Evolutionary conservation across 2,888 invertebrate genomes (phyloP).

Genomic region (Cantharis flavilabris): DNA sequence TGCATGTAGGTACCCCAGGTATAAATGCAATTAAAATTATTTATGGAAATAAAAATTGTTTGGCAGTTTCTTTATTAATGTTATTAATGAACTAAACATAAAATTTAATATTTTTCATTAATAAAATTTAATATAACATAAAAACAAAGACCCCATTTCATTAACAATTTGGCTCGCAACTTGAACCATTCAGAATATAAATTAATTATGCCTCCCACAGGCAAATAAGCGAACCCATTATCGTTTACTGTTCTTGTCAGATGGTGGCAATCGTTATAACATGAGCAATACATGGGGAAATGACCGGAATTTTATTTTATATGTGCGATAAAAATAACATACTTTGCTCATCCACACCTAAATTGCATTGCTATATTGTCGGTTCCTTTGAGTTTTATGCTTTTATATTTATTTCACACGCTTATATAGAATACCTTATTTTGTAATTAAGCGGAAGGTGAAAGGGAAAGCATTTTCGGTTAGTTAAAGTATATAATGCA

Average conservation of each 20-base stretch:
- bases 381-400: slow-evolving; percentile 30
- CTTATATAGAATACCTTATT: slow-evolving; percentile 2
- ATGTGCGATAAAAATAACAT: slow-evolving; percentile 36
- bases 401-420: slow-evolving; percentile 23
- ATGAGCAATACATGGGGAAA: slow-evolving; percentile 30
- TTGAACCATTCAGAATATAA: slow-evolving; percentile 27
- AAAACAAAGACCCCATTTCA: slow-evolving; percentile 13
- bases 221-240: slow-evolving; percentile 33
- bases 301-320: slow-evolving; percentile 34
- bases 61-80: not conserved
- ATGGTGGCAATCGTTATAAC: slow-evolving; percentile 29
- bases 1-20: too few species aligned
- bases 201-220: slow-evolving; percentile 32
- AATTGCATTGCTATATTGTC: slow-evolving; percentile 34
- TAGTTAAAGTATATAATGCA: not conserved
- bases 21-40: not conserved
- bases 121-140: not conserved
- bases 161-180: slow-evolving; percentile 17
- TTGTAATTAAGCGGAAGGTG: not conserved
- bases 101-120: not conserved
- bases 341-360: slow-evolving; percentile 33
- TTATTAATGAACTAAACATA: not conserved
- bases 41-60: not conserved
- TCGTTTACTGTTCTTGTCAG: slow-evolving; percentile 30
- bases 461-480: not conserved